A percentile compares a stretch with the other conserved stretches of the same genome.
Evolutionary conservation across 2,797 vertebrate genomes (phyloP).

Genomic region (Sorex maritimensis): DNA sequence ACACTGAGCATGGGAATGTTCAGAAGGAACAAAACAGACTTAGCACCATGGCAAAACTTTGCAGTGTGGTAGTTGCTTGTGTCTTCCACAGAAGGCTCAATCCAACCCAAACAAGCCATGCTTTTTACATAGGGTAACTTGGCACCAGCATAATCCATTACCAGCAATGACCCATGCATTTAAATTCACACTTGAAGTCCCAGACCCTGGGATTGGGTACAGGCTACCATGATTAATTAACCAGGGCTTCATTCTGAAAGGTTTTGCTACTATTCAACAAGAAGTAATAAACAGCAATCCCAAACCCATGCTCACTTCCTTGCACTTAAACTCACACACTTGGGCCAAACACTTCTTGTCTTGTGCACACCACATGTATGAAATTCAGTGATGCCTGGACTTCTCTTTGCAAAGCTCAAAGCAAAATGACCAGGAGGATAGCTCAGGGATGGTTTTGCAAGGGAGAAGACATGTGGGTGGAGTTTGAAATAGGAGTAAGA

Average conservation of each 20-base stretch:
- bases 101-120: slow-evolving; percentile 31
- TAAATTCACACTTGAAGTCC: not conserved
- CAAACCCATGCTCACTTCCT: not conserved
- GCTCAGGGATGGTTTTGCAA: not conserved
- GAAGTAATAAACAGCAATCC: not conserved
- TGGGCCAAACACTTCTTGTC: not conserved
- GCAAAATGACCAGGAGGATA: not conserved
- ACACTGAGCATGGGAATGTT: not conserved
- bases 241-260: not conserved
- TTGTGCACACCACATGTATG: not conserved
- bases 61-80: not conserved
- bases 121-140: not conserved
- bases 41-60: not conserved
- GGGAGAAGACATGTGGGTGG: not conserved
- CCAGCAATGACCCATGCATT: not conserved
- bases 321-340: slow-evolving; percentile 35
- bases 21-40: not conserved
- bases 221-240: slow-evolving; percentile 1
- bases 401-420: slow-evolving; percentile 32
- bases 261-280: not conserved
- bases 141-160: not conserved
- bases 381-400: not conserved
- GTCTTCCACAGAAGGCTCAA: not conserved
- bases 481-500: slow-evolving; percentile 42
- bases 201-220: not conserved